Conservation (phyloP, 2,113 vertebrate species). For the Hippocampus guttulatus region DNA sequence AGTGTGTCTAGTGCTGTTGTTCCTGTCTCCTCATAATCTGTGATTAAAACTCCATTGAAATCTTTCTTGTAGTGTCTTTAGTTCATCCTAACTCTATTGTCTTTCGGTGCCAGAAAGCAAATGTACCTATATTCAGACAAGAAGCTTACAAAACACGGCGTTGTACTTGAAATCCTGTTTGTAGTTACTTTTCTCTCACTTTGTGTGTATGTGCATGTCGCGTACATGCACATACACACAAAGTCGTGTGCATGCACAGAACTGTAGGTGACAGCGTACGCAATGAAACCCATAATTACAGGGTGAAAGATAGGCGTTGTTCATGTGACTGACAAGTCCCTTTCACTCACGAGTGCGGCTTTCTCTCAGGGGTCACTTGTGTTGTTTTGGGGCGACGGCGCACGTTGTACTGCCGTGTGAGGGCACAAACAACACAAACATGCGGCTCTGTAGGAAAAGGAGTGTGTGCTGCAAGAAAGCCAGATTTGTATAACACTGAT, state of each 20-base stretch:
- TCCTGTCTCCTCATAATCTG: slow-evolving; percentile 36
- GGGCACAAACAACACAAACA: slow-evolving; percentile 63
- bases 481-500: slow-evolving; percentile 67
- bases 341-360: slow-evolving; percentile 62
- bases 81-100: slow-evolving; percentile 13
- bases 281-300: slow-evolving; percentile 70
- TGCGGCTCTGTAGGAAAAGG: slow-evolving; percentile 50
- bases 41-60: slow-evolving; percentile 59
- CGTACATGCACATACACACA: no score
- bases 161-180: slow-evolving; percentile 35
- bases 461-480: slow-evolving; percentile 57
- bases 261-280: slow-evolving; percentile 43
- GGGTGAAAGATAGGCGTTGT: slow-evolving; percentile 55
- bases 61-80: slow-evolving; percentile 33
- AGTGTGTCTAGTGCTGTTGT: slow-evolving; percentile 18
- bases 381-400: slow-evolving; percentile 21
- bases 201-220: slow-evolving; percentile 1
- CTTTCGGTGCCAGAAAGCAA: slow-evolving; percentile 32
- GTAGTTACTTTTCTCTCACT: slow-evolving; percentile 13
- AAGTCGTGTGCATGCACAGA: slow-evolving; percentile 43
- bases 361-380: slow-evolving; percentile 55
- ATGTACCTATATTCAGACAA: slow-evolving; percentile 52
- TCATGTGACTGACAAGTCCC: slow-evolving; percentile 61
- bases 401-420: slow-evolving; percentile 41
- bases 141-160: slow-evolving; percentile 45